Evolutionary conservation across 1,140 invertebrate species (phyloP), one percentile per base, ranked within the genome.

Genomic region (Geopemphigus sp.): DNA sequence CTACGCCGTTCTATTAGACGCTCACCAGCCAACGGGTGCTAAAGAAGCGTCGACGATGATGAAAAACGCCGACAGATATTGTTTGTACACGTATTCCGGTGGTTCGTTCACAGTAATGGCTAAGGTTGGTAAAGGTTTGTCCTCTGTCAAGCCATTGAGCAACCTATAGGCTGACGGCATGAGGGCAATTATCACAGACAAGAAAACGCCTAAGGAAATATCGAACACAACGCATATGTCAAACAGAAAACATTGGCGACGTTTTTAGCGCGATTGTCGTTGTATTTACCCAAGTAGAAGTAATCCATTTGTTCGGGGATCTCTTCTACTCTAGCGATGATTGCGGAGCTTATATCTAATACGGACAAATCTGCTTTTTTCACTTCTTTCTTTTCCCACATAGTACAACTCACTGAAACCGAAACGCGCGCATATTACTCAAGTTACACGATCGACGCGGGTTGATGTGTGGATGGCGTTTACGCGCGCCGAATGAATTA

Each of bases 281-380:
- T 5, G 22, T 59, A 81, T 50, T 82, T 81, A 84, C 91, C 91
- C 59, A 89, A 87, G 84, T 92, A 93, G 85, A 95, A 91, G 85
- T 95, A 96, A 86, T 95, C 93, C 82, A 91, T 90, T 82, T 90
- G 91, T 83, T 94, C 92, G 26, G 91, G 90, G 85, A 93, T 91
- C 22, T 90, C 89, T 86, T 97, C 95, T 4, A 97, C 95, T 84
- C 91, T 91, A 84, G 89, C 90, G 81, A 98, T 97, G 82, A 98
- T 96, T 29, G 92, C 92, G 83, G 94, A 96, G 84, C 94, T 96
- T 82, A 98, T 97, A 85, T 98, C 96, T 57, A 98, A 86, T 1
- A 96, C 94, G 0, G 95, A 95, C 73, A 98, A 87, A 84, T 97
- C 94, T 0, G 94, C 94, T 85, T 97, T 97, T 84, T 97, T 94